phyloP scores from a whole-genome alignment of 2,113 vertebrate genomes.

The Mobula hypostoma region DNA sequence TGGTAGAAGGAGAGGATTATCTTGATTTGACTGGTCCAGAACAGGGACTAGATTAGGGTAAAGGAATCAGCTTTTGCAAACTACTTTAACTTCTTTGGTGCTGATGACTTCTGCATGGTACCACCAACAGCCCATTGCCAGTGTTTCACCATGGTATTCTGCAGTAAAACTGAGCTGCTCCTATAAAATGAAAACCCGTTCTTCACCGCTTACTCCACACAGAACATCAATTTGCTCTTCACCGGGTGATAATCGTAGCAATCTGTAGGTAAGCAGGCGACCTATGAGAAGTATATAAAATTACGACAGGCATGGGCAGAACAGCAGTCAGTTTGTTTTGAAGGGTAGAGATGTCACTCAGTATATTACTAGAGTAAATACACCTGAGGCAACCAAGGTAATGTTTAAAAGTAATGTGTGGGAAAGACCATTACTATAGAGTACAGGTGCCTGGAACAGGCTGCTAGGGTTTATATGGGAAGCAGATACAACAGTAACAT shows the following conservation, averaged over 20 bases:
- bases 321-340: no score
- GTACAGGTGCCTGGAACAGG: no score
- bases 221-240: not conserved
- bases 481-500: no score
- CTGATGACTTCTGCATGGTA: not conserved
- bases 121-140: not conserved
- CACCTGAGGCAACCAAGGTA: no score
- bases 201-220: not conserved
- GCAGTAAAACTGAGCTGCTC: not conserved
- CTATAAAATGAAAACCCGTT: not conserved
- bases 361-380: no score
- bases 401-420: no score
- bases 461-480: no score
- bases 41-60: not conserved
- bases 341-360: no score
- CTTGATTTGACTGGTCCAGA: not conserved
- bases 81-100: not conserved
- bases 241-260: not conserved
- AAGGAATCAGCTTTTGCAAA: not conserved
- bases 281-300: no score
- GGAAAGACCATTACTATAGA: no score
- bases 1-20: not conserved
- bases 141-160: not conserved
- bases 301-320: no score
- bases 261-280: not conserved